Conservation (phyloP, 2,888 invertebrate species). For the Caenorhabditis imperialis region DNA sequence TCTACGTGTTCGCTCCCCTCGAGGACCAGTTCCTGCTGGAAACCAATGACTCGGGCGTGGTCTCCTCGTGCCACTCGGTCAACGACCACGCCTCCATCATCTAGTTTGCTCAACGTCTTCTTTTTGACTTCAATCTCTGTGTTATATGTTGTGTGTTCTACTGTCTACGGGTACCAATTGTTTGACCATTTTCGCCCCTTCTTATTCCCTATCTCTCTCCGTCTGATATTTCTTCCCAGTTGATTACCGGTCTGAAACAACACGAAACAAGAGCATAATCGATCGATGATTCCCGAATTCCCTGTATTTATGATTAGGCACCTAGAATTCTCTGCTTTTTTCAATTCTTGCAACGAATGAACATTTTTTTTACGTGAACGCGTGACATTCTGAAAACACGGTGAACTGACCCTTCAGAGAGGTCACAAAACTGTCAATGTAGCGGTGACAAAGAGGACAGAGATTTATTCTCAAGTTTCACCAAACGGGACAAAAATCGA, state of each 20-base stretch:
- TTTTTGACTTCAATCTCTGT: too few relatives aligned
- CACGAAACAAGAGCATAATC: constrained; percentile 5
- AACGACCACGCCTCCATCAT: constrained; percentile 16
- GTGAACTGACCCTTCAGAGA: too few relatives aligned
- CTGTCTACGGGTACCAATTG: constrained; percentile 8
- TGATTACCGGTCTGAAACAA: constrained; percentile 29
- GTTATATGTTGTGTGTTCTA: constrained; percentile 31
- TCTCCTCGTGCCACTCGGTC: constrained; percentile 57
- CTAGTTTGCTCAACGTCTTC: too few relatives aligned
- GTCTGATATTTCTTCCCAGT: constrained; percentile 19
- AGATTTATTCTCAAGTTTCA: too few relatives aligned
- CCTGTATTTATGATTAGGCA: too few relatives aligned
- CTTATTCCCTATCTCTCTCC: constrained; percentile 1
- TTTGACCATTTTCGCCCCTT: neutral
- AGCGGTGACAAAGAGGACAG: too few relatives aligned
- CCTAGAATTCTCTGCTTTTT: neutral
- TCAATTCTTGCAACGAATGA: neutral
- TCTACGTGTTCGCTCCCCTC: constrained; percentile 78
- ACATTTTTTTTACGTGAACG: neutral
- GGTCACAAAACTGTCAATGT: too few relatives aligned
- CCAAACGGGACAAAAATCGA: too few relatives aligned
- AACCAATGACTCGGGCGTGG: constrained; percentile 65
- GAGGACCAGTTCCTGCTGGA: constrained; percentile 58
- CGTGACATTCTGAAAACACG: neutral
- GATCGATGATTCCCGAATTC: neutral